phyloP scores from a whole-genome alignment of 2,113 vertebrate genomes.

The Panthera leo region DNA sequence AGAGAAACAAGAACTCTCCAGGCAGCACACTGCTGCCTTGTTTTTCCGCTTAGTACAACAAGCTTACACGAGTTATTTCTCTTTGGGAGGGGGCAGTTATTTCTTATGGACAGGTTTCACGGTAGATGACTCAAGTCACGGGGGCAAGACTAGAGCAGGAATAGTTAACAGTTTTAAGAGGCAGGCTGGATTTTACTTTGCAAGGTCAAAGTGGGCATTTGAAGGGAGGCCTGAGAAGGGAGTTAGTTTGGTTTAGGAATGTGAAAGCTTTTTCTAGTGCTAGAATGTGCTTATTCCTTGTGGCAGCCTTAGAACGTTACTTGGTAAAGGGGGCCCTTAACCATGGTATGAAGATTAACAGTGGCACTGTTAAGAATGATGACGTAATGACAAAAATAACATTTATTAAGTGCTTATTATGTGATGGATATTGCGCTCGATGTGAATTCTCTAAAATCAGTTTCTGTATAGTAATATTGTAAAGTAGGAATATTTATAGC shows the following conservation, averaged over 20 bases:
- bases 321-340: neutral
- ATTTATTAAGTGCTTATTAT: neutral
- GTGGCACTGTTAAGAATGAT: neutral
- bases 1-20: neutral
- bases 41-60: neutral
- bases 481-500: neutral
- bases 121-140: neutral
- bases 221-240: neutral
- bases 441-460: neutral
- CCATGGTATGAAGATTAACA: neutral
- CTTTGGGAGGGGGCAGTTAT: too few species aligned
- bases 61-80: neutral
- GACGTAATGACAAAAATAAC: neutral
- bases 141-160: neutral
- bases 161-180: neutral
- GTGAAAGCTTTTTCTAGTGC: neutral
- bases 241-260: neutral
- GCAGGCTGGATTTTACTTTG: neutral
- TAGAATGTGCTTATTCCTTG: neutral
- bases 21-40: neutral
- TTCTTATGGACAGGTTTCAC: neutral
- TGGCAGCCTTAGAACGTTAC: neutral
- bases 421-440: neutral
- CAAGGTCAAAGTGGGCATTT: neutral
- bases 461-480: neutral